These are phyloP conservation scores for Mamestra configurata DNA, from an alignment of 1,140 invertebrate species.

Conservation along the genomic window DNA sequence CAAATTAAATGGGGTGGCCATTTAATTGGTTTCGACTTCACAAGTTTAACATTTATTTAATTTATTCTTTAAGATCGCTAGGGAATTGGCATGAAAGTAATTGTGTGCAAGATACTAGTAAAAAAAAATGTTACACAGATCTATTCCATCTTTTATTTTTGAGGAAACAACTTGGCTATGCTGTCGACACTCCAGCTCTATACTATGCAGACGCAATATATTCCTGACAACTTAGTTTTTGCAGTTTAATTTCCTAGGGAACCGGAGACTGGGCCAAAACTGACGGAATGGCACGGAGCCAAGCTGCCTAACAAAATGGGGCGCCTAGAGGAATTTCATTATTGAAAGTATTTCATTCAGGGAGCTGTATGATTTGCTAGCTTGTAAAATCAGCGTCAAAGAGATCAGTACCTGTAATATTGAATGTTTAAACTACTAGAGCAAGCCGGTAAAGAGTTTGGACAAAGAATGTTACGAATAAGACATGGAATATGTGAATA, in stretches of 20 bases:
- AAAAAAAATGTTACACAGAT: background rate
- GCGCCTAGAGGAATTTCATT: slow-evolving; percentile 74
- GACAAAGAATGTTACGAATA: background rate
- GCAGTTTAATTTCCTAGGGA: slow-evolving; percentile 67
- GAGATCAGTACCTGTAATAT: slow-evolving; percentile 41
- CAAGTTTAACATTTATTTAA: too few relatives aligned
- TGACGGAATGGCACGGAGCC: slow-evolving; percentile 71
- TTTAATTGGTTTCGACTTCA: too few relatives aligned
- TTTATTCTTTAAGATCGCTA: too few relatives aligned
- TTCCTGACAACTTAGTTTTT: slow-evolving; percentile 66
- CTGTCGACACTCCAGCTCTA: slow-evolving; percentile 36
- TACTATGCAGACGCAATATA: slow-evolving; percentile 60
- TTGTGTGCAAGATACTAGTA: background rate
- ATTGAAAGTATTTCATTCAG: slow-evolving; percentile 71
- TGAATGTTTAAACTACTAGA: slow-evolving; percentile 18
- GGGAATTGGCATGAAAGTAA: too few relatives aligned
- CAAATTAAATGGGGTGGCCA: too few relatives aligned
- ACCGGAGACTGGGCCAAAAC: slow-evolving; percentile 62
- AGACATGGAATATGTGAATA: background rate
- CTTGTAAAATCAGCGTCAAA: slow-evolving; percentile 40
- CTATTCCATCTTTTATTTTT: slow-evolving; percentile 29
- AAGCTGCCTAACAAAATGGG: slow-evolving; percentile 67
- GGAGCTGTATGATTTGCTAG: slow-evolving; percentile 47
- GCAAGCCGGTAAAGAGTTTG: background rate
- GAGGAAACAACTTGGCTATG: slow-evolving; percentile 4